Conservation (phyloP, 2,797 vertebrate species). For the Cheracebus regulus region DNA sequence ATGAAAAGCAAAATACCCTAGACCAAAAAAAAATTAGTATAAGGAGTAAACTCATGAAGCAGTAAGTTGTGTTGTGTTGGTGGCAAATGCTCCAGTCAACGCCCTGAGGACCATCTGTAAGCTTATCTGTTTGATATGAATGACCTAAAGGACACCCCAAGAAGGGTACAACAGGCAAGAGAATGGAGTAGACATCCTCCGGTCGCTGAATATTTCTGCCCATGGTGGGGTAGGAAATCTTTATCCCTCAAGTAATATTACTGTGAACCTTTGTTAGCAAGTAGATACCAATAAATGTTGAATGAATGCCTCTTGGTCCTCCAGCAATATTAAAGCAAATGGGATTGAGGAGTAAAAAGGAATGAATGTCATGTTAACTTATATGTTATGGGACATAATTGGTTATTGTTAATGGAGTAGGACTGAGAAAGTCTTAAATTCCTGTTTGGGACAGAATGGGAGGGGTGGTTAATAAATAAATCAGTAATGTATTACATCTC, state of each 20-base stretch:
- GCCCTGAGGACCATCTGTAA: not conserved
- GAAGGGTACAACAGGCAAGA: not conserved
- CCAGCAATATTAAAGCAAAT: not conserved
- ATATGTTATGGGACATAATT: not conserved
- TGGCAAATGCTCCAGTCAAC: not conserved
- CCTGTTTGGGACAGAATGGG: not conserved
- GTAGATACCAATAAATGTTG: not conserved
- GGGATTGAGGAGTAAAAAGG: not conserved
- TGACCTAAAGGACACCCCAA: not conserved
- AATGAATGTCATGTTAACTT: not conserved
- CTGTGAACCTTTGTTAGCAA: not conserved
- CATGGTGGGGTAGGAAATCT: not conserved
- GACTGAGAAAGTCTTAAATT: slow-evolving; percentile 37
- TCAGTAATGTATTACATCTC: not conserved
- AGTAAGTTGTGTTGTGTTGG: not conserved
- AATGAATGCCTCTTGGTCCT: not conserved
- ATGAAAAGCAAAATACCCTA: not conserved
- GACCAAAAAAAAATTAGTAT: not conserved
- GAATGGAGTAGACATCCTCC: not conserved
- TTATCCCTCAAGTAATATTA: not conserved
- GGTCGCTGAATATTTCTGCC: not conserved
- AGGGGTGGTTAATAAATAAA: not conserved
- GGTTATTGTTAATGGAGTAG: not conserved
- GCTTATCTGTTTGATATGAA: not conserved
- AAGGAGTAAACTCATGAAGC: not conserved